Conservation (phyloP, 2,797 vertebrate genomes). For the Syngnathus acus region DNA sequence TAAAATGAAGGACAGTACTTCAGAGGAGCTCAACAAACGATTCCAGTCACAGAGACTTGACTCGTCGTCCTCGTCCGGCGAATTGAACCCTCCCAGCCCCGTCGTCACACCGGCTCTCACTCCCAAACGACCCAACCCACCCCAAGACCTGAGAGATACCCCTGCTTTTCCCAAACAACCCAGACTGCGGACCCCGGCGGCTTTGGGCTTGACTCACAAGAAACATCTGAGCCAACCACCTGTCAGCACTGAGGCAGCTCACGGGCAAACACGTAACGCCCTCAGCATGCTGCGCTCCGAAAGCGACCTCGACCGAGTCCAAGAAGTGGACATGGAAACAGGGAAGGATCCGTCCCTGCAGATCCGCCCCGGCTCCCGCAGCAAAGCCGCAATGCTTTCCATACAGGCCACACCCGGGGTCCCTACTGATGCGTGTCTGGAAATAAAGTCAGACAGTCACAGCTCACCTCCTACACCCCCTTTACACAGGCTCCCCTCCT, state of each 20-base stretch:
- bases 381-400: background rate
- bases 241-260: slow-evolving; percentile 75
- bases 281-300: slow-evolving; percentile 95
- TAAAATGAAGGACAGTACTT: slow-evolving; percentile 64
- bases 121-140: slow-evolving; percentile 73
- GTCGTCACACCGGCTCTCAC: slow-evolving; percentile 72
- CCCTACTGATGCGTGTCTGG: slow-evolving; percentile 17
- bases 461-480: slow-evolving; percentile 87
- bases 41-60: slow-evolving; percentile 85
- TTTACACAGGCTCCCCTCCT: slow-evolving; percentile 92
- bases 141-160: slow-evolving; percentile 59
- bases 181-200: slow-evolving; percentile 71
- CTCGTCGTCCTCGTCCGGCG: slow-evolving; percentile 84
- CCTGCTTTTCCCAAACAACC: slow-evolving; percentile 69
- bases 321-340: slow-evolving; percentile 74
- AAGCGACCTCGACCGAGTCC: slow-evolving; percentile 80
- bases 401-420: slow-evolving; percentile 24
- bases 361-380: slow-evolving; percentile 32
- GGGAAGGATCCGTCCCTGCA: slow-evolving; percentile 50
- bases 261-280: slow-evolving; percentile 83
- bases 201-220: slow-evolving; percentile 76
- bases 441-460: slow-evolving; percentile 48
- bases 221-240: slow-evolving; percentile 93
- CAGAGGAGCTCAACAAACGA: slow-evolving; percentile 85
- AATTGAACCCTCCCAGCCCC: slow-evolving; percentile 79